These are phyloP conservation scores for Meloidogyne hapla DNA, from an alignment of 1,140 invertebrate species.

Conservation along the genomic window DNA sequence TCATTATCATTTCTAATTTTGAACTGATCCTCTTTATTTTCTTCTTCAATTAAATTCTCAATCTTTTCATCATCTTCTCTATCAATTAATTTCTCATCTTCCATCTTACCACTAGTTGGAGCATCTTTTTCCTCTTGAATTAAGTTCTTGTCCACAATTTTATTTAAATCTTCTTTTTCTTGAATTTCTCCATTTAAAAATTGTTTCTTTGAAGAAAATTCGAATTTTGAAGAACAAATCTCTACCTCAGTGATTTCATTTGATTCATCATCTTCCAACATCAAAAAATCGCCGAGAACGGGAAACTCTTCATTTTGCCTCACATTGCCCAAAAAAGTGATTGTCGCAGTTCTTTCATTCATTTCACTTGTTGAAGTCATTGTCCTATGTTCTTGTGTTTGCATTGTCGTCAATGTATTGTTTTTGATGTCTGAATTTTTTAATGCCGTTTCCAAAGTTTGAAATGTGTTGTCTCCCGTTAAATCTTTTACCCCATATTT, in stretches of 20 bases:
- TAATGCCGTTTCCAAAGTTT: background rate
- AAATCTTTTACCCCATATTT: background rate
- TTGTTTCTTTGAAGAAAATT: too few species aligned
- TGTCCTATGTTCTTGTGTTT: background rate
- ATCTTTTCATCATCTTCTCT: too few species aligned
- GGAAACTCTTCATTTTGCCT: background rate
- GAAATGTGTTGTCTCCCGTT: too few species aligned
- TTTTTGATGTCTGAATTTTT: slow-evolving; percentile 6
- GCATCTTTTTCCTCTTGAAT: too few species aligned
- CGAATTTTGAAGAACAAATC: too few species aligned
- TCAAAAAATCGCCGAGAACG: background rate
- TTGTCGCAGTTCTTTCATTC: background rate
- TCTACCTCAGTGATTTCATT: background rate
- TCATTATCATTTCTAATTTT: background rate
- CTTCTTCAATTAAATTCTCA: too few species aligned
- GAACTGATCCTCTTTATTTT: too few species aligned
- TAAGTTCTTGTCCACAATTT: too few species aligned
- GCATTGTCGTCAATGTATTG: background rate
- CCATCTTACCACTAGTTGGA: too few species aligned
- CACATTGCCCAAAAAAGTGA: background rate
- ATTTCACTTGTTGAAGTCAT: background rate
- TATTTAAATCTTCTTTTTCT: background rate
- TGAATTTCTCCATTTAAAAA: too few species aligned
- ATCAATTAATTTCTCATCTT: too few species aligned
- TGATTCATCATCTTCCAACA: background rate